Base-by-base conservation (phyloP, 2,797 vertebrate genomes). In the Coilia nasus region DNA sequence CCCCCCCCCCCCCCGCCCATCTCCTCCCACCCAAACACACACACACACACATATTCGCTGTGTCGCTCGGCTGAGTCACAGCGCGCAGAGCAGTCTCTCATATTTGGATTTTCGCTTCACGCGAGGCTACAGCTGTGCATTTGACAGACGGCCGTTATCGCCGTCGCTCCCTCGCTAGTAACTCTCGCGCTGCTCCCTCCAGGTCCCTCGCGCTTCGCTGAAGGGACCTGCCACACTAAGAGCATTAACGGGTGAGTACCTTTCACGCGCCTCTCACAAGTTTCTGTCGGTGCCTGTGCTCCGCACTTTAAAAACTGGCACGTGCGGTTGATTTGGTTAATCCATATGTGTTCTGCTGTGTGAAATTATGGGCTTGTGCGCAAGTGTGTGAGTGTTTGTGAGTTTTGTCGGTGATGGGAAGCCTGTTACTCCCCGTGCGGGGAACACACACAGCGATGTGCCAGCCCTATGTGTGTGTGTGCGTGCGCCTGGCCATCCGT, bases 1-100 rank as follows among this genome's bases (percentile, higher is more conserved):
- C 81, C 83, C 82, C 31, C 64, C 21, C 46, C 46, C 60, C 35
- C 10, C 6, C 84, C 41, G 35, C 78, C 21, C 80, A 62, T 57
- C 31, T 57, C 67, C 84, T 50, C 47, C 35, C 81, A 28, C 84
- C 35, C 59, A 23, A 81, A 57, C 64, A 41, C 62, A 23, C 81
- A 25, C 71, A 41, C 83, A 41, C 83, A 17, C 28, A n/a, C 71
- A 21, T 47, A 81, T 67, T 78, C 83, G 57, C 64, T 67, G 21
- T 12, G 35, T 3, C 25, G 23, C 64, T 67, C 64, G 64, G 9
- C 64, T 67, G 62, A 67, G 64, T 67, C 64, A 67, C 23, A 67
- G 25, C 64, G 64, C 23, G 10, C 64, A 31, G 23, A 15, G 25
- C 64, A n/a, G 62, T 64, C 25, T 14, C 64, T 67, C 64, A 67